Conservation (phyloP, 2,888 invertebrate genomes). For the Horisme vitalbata region DNA sequence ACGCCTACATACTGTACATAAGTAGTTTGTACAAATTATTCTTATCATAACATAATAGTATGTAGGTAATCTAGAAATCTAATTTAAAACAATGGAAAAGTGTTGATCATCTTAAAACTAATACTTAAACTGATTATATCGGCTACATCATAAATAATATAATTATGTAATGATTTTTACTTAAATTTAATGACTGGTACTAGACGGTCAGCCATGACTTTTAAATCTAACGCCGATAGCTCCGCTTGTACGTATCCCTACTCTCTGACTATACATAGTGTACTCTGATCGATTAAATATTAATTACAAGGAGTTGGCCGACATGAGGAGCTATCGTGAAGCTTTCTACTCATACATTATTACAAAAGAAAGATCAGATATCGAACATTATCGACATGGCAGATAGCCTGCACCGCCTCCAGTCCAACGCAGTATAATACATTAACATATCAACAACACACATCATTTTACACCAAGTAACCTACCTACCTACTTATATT, state of each 20-base stretch:
- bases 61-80: constrained; percentile 57
- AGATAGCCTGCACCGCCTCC: constrained; percentile 22
- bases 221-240: constrained; percentile 52
- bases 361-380: constrained; percentile 8
- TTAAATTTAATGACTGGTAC: constrained; percentile 74
- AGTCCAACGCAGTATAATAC: constrained; percentile 13
- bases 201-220: constrained; percentile 69
- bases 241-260: constrained; percentile 3
- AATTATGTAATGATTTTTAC: constrained; percentile 52
- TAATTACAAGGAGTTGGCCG: constrained; percentile 14
- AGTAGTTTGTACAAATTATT: constrained; percentile 78
- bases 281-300: constrained; percentile 24
- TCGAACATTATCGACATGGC: constrained; percentile 13
- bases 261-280: constrained; percentile 12
- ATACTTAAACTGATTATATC: constrained; percentile 64
- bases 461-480: constrained; percentile 42
- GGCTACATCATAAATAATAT: constrained; percentile 71
- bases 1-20: constrained; percentile 73
- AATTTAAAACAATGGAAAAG: constrained; percentile 78
- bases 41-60: constrained; percentile 53
- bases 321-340: constrained; percentile 30
- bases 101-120: constrained; percentile 74
- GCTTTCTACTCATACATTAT: constrained; percentile 10
- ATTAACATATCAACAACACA: constrained; percentile 33
- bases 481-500: constrained; percentile 45